Conservation (phyloP, 2,888 invertebrate genomes). For the Tinea semifulvella region DNA sequence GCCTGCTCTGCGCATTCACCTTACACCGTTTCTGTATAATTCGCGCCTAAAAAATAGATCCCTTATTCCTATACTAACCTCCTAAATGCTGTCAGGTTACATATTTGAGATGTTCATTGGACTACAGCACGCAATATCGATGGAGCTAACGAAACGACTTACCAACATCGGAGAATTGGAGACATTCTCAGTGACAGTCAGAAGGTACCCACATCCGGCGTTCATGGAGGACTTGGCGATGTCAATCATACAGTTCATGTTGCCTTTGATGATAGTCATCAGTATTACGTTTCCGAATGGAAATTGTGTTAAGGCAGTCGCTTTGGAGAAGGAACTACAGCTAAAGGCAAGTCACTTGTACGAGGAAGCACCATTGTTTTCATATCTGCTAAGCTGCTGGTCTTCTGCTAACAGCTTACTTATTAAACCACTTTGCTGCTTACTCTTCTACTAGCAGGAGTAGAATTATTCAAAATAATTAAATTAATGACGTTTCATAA, state of each 20-base stretch:
- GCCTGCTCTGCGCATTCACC: no score
- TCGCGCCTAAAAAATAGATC: no score
- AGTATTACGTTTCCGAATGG: constrained; percentile 84
- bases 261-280: constrained; percentile 81
- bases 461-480: no score
- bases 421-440: no score
- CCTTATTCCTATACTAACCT: no score
- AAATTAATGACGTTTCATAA: no score
- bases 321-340: constrained; percentile 79
- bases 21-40: no score
- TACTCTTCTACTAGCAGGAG: no score
- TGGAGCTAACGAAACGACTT: constrained; percentile 37
- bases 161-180: constrained; percentile 31
- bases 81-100: no score
- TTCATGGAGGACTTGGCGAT: constrained; percentile 75
- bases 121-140: constrained; percentile 45
- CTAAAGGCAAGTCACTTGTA: constrained; percentile 76
- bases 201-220: constrained; percentile 78
- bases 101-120: constrained; percentile 53
- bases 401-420: no score
- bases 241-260: constrained; percentile 69
- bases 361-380: no score
- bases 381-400: no score
- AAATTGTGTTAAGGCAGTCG: constrained; percentile 77
- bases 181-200: constrained; percentile 48